Conservation (phyloP, 2,113 vertebrate genomes). For the Thamnaconus septentrionalis region DNA sequence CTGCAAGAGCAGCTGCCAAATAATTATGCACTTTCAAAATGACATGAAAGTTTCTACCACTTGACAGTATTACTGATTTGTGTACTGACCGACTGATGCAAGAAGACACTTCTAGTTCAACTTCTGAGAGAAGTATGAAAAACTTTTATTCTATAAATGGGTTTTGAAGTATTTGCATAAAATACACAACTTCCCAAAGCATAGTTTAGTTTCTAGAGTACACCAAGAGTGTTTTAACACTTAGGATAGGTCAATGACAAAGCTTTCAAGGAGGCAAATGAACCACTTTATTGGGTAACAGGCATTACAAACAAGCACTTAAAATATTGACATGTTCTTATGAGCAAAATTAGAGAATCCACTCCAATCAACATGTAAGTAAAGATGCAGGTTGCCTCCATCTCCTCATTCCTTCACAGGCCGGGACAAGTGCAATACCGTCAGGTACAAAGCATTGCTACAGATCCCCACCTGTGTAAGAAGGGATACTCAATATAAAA, state of each 20-base stretch:
- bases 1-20: too few species aligned
- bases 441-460: slow-evolving; percentile 92
- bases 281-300: neutral
- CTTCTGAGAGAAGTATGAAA: too few species aligned
- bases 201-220: too few species aligned
- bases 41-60: too few species aligned
- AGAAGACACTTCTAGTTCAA: too few species aligned
- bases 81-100: too few species aligned
- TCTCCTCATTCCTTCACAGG: slow-evolving; percentile 94
- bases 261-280: neutral
- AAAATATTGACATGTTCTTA: neutral
- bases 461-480: slow-evolving; percentile 97
- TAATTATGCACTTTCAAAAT: too few species aligned
- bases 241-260: neutral
- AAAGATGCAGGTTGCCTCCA: slow-evolving; percentile 50
- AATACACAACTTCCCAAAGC: too few species aligned
- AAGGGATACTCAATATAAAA: slow-evolving; percentile 76
- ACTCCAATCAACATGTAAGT: neutral
- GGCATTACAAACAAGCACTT: slow-evolving; percentile 8
- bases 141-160: too few species aligned
- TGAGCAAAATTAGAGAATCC: neutral
- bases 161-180: too few species aligned
- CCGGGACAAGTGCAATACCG: slow-evolving; percentile 99
- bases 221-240: neutral
- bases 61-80: too few species aligned